Base-by-base conservation (phyloP, 2,888 invertebrate genomes). In the Drosophila nr. perissopoda region DNA sequence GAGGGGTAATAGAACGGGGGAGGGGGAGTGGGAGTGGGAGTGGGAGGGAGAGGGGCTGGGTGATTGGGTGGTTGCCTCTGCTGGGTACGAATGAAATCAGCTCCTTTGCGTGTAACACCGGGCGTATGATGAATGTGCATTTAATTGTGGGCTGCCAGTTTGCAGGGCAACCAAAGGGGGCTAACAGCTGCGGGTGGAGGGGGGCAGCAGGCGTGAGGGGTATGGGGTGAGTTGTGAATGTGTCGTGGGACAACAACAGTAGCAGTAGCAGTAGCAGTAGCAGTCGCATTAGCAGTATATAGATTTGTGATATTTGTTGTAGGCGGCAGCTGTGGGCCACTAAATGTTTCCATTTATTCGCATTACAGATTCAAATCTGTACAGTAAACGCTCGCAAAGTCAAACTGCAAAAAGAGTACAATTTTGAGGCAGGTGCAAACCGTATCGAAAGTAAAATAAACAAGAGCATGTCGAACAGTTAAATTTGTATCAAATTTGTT, bases 41-140 rank as follows among this genome's bases (percentile, higher is more conserved):
- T 25, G 40, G 18, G 1, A 13, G 31, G 18, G 4, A 25, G 16
- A 34, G 38, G 38, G 13, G 7, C 13, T 8, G 46, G 16, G 7
- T 16, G 25, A 13, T 25, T 46, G 21, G 13, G 7, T 46, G 46
- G 13, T 21, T 46, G 46, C 16, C 46, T 46, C 16, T 25, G 25
- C 7, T 25, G 46, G 21, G 34, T 18, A 33, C 13, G 16, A 40
- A 29, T 54, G 65, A 27, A 48, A 70, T 29, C 73, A 66, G 71
- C 63, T 76, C 63, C 66, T 76, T 76, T 66, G 72, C 76, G 79
- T 73, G 76, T 65, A 54, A 79, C 72, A 76, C 72, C 61, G 76
- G 76, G 56, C 80, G 76, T 80, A 72, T 88, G 84, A 85, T 85
- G 68, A 85, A 85, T 85, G 88, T 81, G 83, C 86, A 81, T 88